Base-by-base conservation (phyloP, 2,113 vertebrate genomes). In the Mormyrus lacerda region DNA sequence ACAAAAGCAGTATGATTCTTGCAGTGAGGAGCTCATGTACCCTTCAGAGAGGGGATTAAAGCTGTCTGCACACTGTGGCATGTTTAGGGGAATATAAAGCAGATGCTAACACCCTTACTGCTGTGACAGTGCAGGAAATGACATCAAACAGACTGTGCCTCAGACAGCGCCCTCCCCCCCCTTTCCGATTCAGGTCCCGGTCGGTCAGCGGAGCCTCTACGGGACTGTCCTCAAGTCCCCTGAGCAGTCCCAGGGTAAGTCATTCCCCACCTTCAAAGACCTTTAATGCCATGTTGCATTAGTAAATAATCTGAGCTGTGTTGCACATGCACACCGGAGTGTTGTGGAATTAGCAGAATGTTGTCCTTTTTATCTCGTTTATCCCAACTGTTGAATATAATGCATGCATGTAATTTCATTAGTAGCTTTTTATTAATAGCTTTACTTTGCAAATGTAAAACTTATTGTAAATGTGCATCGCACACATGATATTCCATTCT, bases 171-270 rank as follows among this genome's bases (percentile, higher is more conserved):
- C 11, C 15, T 9, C 11, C 83, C 4, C 15, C 48, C 21, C 83
- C 31, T n/a, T 44, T 42, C 79, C 17, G 19, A 51, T 55, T 47
- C 91, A 98, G 97, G 93, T 98, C 97, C 91, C 96, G 97, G 42
- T 98, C 97, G 3, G 97, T 98, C 90, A 98, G 97, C 24, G 97
- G 97, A 89, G 97, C 97, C 0, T 98, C 97, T 15, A 98, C 97
- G 0, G 97, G 97, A 44, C 96, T 98, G 45, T 98, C 97, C 45
- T 97, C 97, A 92, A 98, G 97, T 90, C 97, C 97, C 45, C 96
- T 98, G 90, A 98, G 97, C 95, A 98, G 97, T 93, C 97, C 97
- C 82, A 95, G 97, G 97, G 97, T 98, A 95, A 97, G 97, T 92
- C 90, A 89, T 39, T 35, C 69, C 27, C 69, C 11, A 6, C 35